phyloP scores from a whole-genome alignment of 2,113 vertebrate genomes.

The Aramus guarauna region DNA sequence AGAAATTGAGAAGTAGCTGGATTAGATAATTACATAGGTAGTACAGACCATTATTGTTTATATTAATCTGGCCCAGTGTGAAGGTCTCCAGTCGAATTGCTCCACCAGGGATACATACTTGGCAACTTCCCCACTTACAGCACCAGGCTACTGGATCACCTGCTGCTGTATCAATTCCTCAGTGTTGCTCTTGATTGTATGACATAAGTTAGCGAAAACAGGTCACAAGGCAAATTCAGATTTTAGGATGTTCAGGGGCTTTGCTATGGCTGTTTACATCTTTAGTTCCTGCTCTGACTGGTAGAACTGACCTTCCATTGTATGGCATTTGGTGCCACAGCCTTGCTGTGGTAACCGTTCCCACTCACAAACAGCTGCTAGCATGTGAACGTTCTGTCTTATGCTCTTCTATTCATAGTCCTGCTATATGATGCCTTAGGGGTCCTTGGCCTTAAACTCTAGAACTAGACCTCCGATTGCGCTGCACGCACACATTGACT shows the following conservation, averaged over 20 bases:
- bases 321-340: background rate
- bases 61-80: background rate
- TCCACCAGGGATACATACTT: background rate
- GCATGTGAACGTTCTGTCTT: background rate
- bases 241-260: background rate
- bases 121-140: background rate
- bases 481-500: background rate
- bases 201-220: background rate
- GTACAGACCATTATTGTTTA: background rate
- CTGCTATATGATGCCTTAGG: background rate
- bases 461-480: fast-evolving
- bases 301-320: background rate
- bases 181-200: background rate
- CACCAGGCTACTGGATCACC: background rate
- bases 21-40: background rate
- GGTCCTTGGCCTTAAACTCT: background rate
- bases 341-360: background rate
- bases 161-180: background rate
- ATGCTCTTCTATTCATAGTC: background rate
- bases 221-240: background rate
- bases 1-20: background rate
- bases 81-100: background rate
- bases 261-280: background rate
- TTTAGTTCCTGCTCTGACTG: background rate
- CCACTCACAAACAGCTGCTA: background rate